phyloP scores from a whole-genome alignment of 2,113 vertebrate genomes.

The Machaerirhynchus nigripectus region DNA sequence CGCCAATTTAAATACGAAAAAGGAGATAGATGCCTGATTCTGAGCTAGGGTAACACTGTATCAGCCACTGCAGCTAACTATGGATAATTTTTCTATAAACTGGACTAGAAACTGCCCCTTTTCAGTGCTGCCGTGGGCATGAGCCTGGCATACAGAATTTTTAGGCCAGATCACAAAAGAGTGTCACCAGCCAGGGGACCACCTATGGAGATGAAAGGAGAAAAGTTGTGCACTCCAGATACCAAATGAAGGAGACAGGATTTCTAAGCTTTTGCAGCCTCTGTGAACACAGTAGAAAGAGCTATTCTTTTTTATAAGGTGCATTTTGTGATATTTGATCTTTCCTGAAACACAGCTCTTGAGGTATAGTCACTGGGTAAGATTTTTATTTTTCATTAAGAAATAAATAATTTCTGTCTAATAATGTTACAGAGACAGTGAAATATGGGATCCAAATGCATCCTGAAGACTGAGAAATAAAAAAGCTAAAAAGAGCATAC shows the following conservation, averaged over 20 bases:
- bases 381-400: background rate
- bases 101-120: background rate
- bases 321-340: background rate
- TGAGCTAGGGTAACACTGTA: background rate
- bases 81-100: background rate
- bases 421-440: background rate
- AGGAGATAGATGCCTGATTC: background rate
- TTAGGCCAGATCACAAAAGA: background rate
- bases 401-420: background rate
- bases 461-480: background rate
- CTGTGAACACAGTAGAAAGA: background rate
- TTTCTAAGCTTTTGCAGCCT: background rate
- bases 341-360: background rate
- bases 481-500: background rate
- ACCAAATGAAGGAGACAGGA: background rate
- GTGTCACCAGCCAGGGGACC: background rate
- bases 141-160: background rate
- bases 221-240: background rate
- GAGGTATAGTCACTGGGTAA: background rate
- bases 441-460: background rate
- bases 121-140: background rate
- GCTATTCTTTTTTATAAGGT: background rate
- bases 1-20: rapidly evolving
- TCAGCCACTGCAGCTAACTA: background rate
- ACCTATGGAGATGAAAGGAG: background rate